phyloP scores from a whole-genome alignment of 2,113 vertebrate genomes.

The Morone saxatilis region DNA sequence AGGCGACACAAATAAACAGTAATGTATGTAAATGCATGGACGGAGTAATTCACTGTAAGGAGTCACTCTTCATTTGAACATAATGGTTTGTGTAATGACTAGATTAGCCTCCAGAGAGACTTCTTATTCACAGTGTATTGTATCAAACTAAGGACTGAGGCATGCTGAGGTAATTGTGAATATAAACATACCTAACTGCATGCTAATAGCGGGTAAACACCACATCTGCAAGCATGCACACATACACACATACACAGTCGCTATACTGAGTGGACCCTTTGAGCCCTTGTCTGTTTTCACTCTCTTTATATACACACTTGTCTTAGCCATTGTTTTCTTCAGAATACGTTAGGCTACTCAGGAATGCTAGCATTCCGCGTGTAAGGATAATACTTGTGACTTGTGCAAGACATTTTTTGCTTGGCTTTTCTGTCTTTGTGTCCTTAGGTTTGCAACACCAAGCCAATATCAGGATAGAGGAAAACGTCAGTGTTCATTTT shows the following conservation, averaged over 20 bases:
- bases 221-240: constrained; percentile 10
- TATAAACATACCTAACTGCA: constrained; percentile 49
- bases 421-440: not conserved
- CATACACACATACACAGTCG: not conserved
- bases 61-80: constrained; percentile 66
- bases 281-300: not conserved
- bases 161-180: constrained; percentile 49
- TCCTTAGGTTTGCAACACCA: not conserved
- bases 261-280: not conserved
- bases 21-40: constrained; percentile 67
- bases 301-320: not conserved
- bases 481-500: too few relatives aligned
- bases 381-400: not conserved
- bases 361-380: not conserved
- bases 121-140: constrained; percentile 52
- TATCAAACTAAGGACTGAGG: constrained; percentile 19
- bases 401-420: too few relatives aligned
- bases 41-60: constrained; percentile 38
- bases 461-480: too few relatives aligned
- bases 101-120: constrained; percentile 54
- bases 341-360: not conserved
- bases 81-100: constrained; percentile 63
- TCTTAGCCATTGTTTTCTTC: not conserved
- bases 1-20: constrained; percentile 47
- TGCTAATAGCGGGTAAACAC: constrained; percentile 40